Percentiles rank a stretch among this genome's conserved stretches.
Evolutionary conservation across 2,113 vertebrate species (phyloP).

Genomic region (Blennius ocellaris): DNA sequence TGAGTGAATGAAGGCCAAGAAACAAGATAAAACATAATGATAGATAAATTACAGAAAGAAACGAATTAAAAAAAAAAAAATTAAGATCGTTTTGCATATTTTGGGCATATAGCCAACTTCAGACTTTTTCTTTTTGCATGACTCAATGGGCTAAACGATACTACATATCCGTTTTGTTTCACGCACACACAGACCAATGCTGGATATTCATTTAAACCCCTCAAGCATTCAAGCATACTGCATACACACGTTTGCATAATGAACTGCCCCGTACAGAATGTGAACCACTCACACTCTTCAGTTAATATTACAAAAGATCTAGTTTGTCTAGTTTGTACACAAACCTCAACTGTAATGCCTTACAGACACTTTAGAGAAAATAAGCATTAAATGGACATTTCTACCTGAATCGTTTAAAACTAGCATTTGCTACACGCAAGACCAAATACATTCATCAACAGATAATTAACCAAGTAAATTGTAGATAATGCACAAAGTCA

Average conservation of each 20-base stretch:
- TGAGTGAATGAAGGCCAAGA: background rate
- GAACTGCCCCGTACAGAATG: slow-evolving; percentile 41
- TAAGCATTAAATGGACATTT: background rate
- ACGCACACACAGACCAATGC: slow-evolving; percentile 18
- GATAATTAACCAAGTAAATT: slow-evolving; percentile 40
- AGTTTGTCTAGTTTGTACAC: slow-evolving; percentile 24
- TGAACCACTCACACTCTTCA: slow-evolving; percentile 32
- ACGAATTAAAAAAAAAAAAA: background rate
- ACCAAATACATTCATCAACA: slow-evolving; percentile 17
- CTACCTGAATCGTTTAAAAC: slow-evolving; percentile 31
- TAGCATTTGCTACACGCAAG: slow-evolving; percentile 17
- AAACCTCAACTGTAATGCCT: background rate
- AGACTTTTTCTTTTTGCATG: background rate
- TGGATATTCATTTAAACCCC: slow-evolving; percentile 21
- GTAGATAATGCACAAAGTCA: slow-evolving; percentile 26
- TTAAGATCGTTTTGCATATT: slow-evolving; percentile 9
- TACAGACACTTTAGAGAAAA: background rate
- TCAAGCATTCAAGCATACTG: slow-evolving; percentile 28
- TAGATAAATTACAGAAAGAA: background rate
- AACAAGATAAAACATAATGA: background rate
- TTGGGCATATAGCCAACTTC: slow-evolving; percentile 1
- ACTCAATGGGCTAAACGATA: slow-evolving; percentile 18
- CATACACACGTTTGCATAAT: slow-evolving; percentile 42
- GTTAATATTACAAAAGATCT: slow-evolving; percentile 23
- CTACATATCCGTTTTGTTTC: slow-evolving; percentile 2